Base-by-base conservation (phyloP, 2,113 vertebrate species). In the Lonchura striata region DNA sequence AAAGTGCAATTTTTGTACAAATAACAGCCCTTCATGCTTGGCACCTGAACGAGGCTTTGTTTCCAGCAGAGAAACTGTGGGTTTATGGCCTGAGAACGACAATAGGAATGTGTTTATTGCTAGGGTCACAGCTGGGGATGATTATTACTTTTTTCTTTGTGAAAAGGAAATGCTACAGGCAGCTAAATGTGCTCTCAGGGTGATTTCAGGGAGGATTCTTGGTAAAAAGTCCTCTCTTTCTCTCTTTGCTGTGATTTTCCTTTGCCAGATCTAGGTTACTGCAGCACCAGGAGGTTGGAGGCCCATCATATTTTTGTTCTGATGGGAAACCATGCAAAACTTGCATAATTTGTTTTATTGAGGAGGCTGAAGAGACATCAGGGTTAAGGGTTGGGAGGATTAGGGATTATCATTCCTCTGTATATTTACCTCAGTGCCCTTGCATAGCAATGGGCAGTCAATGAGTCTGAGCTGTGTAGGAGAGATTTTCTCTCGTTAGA, bases 61-160 rank as follows among this genome's bases (percentile, higher is more conserved):
- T 93, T 95, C 93, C 95, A 95, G 88, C 85, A 81, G 90, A 75
- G 88, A 86, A 60, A 13, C 94, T 28, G 64, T 46, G 82, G 68
- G 50, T 92, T 95, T 97, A 64, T 75, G 88, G 88, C 79, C 76
- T 81, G 68, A 88, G 80, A 95, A 95, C 31, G 47, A 94, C 76
- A 96, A 90, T 68, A 95, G 64, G 94, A 95, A 95, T 95, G 79
- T 92, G 87, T 86, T 93, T 94, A 92, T 92, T 75, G 85, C 79
- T 68, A 19, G 68, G 71, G 76, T 90, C 95, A 83, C 94, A 97
- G 96, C 94, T 96, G 93, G 95, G 88, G 82, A 81, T 86, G 78
- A 75, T 95, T 92, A 95, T 86, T 94, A 71, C 79, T 83, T 86
- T 94, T 91, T 97, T 64, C 64, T 94, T 83, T 75, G 35, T 93